Conservation (phyloP, 2,113 vertebrate genomes). For the Pseudorasbora parva region DNA sequence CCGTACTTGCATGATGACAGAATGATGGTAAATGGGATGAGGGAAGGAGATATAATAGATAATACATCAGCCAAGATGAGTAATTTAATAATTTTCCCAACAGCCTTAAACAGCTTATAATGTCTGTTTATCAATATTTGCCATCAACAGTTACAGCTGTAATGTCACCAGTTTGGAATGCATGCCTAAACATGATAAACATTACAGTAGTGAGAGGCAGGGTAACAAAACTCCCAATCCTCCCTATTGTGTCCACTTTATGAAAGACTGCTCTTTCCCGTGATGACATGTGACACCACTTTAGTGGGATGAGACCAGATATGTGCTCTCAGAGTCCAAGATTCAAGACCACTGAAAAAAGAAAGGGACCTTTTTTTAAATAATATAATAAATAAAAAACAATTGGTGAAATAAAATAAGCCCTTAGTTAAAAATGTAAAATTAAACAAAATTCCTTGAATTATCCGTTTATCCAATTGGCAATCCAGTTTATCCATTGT, state of each 20-base stretch:
- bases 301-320: background rate
- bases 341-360: background rate
- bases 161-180: background rate
- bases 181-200: background rate
- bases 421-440: background rate
- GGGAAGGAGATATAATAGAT: too few species aligned
- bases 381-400: background rate
- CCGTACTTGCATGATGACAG: background rate
- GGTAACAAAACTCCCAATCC: background rate
- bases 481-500: too few species aligned
- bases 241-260: background rate
- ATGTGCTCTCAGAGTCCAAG: conserved; percentile 1
- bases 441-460: background rate
- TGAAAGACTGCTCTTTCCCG: background rate
- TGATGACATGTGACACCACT: background rate
- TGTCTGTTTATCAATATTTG: background rate
- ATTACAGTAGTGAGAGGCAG: background rate
- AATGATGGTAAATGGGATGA: background rate
- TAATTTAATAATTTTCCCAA: background rate
- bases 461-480: background rate
- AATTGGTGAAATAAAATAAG: background rate
- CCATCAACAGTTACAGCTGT: background rate
- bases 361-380: background rate
- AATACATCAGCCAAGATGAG: background rate
- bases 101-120: background rate